A percentile compares a stretch with the other conserved stretches of the same genome.
Conservation (phyloP, 2,113 vertebrate genomes). For the Amphiprion ocellaris region DNA sequence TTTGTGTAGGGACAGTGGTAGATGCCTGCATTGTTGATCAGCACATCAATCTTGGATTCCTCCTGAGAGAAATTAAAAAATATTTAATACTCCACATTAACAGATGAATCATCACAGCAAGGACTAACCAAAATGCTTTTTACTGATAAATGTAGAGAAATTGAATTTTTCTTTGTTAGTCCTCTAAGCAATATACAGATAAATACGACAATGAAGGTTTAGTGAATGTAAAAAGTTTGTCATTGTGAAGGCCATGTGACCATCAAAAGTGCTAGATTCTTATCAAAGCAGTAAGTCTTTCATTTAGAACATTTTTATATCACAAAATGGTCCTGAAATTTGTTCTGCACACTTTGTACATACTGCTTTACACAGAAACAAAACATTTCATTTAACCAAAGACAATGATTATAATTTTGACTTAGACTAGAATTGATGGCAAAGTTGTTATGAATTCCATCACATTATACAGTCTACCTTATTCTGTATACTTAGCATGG, state of each 20-base stretch:
- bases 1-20: conserved; percentile 95
- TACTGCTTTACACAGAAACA: no score
- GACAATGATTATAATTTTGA: no score
- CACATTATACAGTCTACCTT: no score
- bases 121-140: no score
- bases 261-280: neutral
- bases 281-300: neutral
- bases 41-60: conserved; percentile 91
- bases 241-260: neutral
- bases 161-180: neutral
- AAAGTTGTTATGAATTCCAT: no score
- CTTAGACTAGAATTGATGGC: no score
- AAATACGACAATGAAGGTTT: neutral
- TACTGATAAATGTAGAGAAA: no score
- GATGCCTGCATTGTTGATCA: conserved; percentile 95
- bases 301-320: neutral
- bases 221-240: neutral
- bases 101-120: no score
- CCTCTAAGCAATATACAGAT: neutral
- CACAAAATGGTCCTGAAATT: no score
- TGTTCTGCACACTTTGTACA: neutral
- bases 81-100: neutral
- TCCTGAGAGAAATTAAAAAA: conserved; percentile 81
- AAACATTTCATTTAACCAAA: no score
- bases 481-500: no score